Base-by-base conservation (phyloP, 2,888 invertebrate genomes). In the Neuroscelio doddi region DNA sequence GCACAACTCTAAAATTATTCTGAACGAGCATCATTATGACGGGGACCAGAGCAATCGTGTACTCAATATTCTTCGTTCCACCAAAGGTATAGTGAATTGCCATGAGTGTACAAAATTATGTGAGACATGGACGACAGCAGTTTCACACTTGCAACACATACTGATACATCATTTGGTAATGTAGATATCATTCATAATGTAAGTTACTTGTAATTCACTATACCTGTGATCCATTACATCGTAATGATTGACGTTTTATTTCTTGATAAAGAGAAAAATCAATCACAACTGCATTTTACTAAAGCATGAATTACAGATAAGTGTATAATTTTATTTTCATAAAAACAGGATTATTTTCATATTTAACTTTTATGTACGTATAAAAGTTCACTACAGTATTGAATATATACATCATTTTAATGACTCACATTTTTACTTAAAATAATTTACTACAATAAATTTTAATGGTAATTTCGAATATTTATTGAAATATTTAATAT, bases 11-110 rank as follows among this genome's bases (percentile, higher is more conserved):
- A 72, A 80, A 80, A 81, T 81, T 80, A 79, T 79, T 76, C 72
- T 69, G 73, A 70, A 76, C 80, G 74, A 79, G 79, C 79, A 80
- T 81, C 78, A 82, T 83, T 81, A 81, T 78, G 74, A 72, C 66
- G 69, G 58, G 68, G 70, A 70, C 58, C 71, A 67, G 68, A 65
- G 70, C 77, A 80, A 81, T 81, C 74, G 77, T 79, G 77, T 77
- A 78, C 78, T 78, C 77, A 74, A 79, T 80, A 80, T 80, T 75
- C 56, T 29, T 38, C 41, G 10, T 27, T 55, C 49, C 24, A 21
- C 38, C 24, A 9, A 36, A 17, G 27, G 21, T 29, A 27, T 34
- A 46, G 44, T 30, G 38, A 12, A 36, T 29, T 27, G 42, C 30
- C 38, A 38, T n/a, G 38, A 17, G 38, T 21, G 39, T 10, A 38